Evolutionary conservation across 2,888 invertebrate genomes (phyloP).

Genomic region (Elegia similella): DNA sequence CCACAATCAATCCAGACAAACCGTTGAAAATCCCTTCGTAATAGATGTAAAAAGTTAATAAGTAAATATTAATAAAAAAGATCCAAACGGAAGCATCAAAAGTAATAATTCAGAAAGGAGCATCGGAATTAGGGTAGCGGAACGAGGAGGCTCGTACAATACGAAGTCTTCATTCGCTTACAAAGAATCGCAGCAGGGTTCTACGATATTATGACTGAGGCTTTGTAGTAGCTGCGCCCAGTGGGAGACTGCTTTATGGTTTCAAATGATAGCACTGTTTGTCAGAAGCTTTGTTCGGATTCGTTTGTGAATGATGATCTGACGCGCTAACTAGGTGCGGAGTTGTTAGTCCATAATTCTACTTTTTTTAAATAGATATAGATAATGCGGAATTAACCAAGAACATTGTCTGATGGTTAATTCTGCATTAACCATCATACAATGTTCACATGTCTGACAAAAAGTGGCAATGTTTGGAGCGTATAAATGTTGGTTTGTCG

Average conservation of each 20-base stretch:
- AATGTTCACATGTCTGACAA: no score
- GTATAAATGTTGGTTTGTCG: no score
- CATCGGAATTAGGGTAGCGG: constrained; percentile 76
- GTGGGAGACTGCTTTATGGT: constrained; percentile 79
- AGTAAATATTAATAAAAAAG: constrained; percentile 65
- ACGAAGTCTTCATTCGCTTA: constrained; percentile 77
- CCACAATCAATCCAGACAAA: neutral
- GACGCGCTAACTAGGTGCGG: constrained; percentile 62
- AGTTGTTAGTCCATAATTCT: constrained; percentile 19
- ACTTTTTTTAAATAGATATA: no score
- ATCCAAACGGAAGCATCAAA: constrained; percentile 72
- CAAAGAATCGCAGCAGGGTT: constrained; percentile 78
- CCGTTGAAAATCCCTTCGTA: constrained; percentile 15
- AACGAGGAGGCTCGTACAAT: constrained; percentile 54
- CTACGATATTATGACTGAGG: constrained; percentile 75
- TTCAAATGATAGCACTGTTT: constrained; percentile 80
- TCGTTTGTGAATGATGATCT: constrained; percentile 66
- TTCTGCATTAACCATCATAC: no score
- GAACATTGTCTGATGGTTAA: no score
- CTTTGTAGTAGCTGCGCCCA: constrained; percentile 75
- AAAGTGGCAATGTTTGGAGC: no score
- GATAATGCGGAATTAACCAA: no score
- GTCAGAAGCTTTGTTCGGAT: constrained; percentile 73
- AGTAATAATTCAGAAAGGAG: constrained; percentile 75
- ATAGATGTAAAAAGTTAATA: constrained; percentile 47